Percentiles rank a stretch among this genome's conserved stretches.
These are phyloP conservation scores for Eilema sororculum DNA, from an alignment of 2,888 invertebrate genomes.

Conservation along the genomic window DNA sequence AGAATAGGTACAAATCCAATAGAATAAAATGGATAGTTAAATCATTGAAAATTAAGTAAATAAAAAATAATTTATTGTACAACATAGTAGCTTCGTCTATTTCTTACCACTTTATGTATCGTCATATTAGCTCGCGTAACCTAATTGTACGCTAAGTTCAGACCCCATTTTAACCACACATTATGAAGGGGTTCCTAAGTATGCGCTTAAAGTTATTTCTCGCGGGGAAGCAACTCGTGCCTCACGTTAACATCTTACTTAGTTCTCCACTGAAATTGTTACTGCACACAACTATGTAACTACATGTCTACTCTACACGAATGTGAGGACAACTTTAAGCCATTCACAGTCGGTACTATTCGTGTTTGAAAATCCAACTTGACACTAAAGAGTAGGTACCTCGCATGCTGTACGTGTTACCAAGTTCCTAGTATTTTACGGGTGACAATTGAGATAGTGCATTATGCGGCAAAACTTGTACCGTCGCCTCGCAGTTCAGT, in stretches of 20 bases:
- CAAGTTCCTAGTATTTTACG: neutral
- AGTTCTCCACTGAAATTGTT: too few species aligned
- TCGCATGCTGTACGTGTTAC: neutral
- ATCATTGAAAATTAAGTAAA: too few species aligned
- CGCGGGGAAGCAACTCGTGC: neutral
- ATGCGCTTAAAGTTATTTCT: conserved; percentile 12
- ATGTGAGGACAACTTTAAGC: neutral
- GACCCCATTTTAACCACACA: neutral
- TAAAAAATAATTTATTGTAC: too few species aligned
- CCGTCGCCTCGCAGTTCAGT: neutral
- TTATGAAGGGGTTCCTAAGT: neutral
- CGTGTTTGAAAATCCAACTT: neutral
- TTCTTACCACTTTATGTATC: neutral
- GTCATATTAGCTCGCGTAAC: neutral
- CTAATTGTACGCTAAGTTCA: neutral
- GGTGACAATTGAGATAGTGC: neutral
- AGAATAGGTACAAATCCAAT: too few species aligned
- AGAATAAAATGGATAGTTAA: too few species aligned
- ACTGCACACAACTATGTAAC: neutral
- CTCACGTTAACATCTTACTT: neutral
- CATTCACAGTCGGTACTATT: neutral
- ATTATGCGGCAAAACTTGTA: neutral
- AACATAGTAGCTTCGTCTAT: too few species aligned
- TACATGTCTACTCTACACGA: neutral
- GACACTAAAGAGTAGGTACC: too few species aligned